phyloP scores from a whole-genome alignment of 2,113 vertebrate species.

The Lutjanus erythropterus region DNA sequence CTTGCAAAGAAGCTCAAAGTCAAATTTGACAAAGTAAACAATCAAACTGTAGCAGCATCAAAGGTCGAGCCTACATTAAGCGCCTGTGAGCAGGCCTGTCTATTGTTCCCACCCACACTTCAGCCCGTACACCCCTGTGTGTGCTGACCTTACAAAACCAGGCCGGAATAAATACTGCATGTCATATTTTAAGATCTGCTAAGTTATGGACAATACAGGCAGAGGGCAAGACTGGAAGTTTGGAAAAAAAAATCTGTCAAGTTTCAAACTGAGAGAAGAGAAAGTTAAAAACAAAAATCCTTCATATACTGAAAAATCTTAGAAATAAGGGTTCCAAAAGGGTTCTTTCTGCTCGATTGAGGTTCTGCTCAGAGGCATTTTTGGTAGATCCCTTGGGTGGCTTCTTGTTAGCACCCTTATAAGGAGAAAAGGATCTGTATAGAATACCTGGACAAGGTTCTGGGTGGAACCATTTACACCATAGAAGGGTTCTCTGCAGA shows the following conservation, averaged over 20 bases:
- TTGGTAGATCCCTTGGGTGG: no score
- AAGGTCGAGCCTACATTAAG: not conserved
- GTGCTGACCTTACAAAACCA: slow-evolving; percentile 32
- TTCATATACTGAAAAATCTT: not conserved
- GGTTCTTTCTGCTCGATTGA: no score
- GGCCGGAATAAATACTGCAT: slow-evolving; percentile 51
- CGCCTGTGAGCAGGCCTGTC: not conserved
- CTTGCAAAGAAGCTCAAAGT: not conserved
- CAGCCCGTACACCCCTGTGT: not conserved
- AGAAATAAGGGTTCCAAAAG: no score
- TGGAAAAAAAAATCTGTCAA: slow-evolving; percentile 1
- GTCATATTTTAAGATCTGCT: slow-evolving; percentile 48
- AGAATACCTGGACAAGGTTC: no score
- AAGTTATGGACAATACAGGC: slow-evolving; percentile 31
- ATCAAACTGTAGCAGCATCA: slow-evolving; percentile 1
- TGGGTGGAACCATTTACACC: no score
- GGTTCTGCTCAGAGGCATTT: no score
- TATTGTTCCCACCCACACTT: slow-evolving; percentile 11
- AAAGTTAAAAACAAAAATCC: not conserved
- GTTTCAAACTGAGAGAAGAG: slow-evolving; percentile 19
- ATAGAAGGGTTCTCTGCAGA: no score
- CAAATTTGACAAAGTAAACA: not conserved
- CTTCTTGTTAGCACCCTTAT: no score
- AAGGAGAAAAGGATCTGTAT: no score
- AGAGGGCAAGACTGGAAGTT: not conserved